A percentile compares a stretch with the other conserved stretches of the same genome.
Conservation (phyloP, 2,888 invertebrate genomes). For the Dinocampus coccinellae region DNA sequence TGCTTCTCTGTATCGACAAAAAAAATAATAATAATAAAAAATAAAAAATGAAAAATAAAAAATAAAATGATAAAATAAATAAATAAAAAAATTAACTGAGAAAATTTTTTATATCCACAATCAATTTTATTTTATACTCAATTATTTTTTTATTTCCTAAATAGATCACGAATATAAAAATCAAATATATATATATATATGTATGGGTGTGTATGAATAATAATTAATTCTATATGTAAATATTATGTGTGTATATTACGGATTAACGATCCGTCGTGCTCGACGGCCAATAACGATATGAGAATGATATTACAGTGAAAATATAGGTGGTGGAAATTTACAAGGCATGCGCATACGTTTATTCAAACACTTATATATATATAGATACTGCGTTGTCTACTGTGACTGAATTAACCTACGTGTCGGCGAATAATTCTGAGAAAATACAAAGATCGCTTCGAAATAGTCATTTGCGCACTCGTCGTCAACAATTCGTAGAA, state of each 20-base stretch:
- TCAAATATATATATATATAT: too few relatives aligned
- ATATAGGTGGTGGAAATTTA: too few relatives aligned
- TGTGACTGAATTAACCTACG: slow-evolving; percentile 48
- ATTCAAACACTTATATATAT: slow-evolving; percentile 39
- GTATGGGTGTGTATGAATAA: too few relatives aligned
- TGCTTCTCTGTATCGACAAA: neutral
- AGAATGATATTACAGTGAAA: slow-evolving; percentile 10
- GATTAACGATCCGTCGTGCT: neutral
- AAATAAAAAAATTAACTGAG: too few relatives aligned
- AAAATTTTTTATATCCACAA: too few relatives aligned
- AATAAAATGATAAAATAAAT: too few relatives aligned
- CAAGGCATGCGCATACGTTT: slow-evolving; percentile 26
- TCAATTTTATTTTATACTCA: too few relatives aligned
- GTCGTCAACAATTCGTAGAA: slow-evolving; percentile 46
- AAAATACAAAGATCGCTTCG: slow-evolving; percentile 46
- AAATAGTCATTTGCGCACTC: slow-evolving; percentile 43
- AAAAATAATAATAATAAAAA: too few relatives aligned
- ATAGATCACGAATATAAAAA: too few relatives aligned
- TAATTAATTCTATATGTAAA: too few relatives aligned
- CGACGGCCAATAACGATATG: neutral
- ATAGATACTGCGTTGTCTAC: slow-evolving; percentile 34
- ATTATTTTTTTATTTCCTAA: too few relatives aligned
- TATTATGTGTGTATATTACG: neutral
- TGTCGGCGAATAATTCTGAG: slow-evolving; percentile 43
- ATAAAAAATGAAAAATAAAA: too few relatives aligned